Conservation (phyloP, 2,797 vertebrate genomes). For the Aplochiton taeniatus region DNA sequence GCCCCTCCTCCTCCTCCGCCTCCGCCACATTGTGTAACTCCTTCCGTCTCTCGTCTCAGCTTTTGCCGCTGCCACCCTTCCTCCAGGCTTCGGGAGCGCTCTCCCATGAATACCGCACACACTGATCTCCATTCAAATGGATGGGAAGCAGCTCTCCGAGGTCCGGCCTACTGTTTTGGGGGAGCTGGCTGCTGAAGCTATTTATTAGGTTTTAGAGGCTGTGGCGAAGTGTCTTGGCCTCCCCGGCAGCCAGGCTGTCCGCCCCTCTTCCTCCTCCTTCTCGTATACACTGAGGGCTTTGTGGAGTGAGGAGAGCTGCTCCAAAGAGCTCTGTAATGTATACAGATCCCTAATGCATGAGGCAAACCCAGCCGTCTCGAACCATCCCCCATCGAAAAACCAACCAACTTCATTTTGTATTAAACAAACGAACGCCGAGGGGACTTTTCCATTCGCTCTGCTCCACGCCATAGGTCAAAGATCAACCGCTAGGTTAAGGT, state of each 20-base stretch:
- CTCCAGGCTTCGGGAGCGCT: not conserved
- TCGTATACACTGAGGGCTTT: conserved; percentile 51
- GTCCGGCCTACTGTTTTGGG: conserved; percentile 15
- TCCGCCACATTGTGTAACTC: not conserved
- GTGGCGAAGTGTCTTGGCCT: conserved; percentile 23
- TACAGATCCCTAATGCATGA: conserved; percentile 19
- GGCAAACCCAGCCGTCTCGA: conserved; percentile 14
- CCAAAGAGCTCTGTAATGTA: conserved; percentile 33
- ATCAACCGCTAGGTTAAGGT: not conserved
- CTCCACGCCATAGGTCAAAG: not conserved
- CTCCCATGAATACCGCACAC: not conserved
- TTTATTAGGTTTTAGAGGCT: conserved; percentile 45
- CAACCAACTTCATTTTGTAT: not conserved
- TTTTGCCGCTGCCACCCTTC: not conserved
- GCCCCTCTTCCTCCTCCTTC: not conserved
- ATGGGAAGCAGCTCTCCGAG: conserved; percentile 11
- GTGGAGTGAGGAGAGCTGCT: conserved; percentile 33
- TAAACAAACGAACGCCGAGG: not conserved
- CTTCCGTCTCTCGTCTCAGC: no score
- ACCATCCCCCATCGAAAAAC: conserved; percentile 11
- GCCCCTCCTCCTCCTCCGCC: conserved; percentile 12
- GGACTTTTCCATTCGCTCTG: no score
- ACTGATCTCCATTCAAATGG: conserved; percentile 23
- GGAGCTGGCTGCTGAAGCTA: conserved; percentile 35
- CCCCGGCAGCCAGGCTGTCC: not conserved